Evolutionary conservation across 2,888 invertebrate species (phyloP), one percentile per base, ranked within the genome.

Genomic region (Trachelus troglodyta): DNA sequence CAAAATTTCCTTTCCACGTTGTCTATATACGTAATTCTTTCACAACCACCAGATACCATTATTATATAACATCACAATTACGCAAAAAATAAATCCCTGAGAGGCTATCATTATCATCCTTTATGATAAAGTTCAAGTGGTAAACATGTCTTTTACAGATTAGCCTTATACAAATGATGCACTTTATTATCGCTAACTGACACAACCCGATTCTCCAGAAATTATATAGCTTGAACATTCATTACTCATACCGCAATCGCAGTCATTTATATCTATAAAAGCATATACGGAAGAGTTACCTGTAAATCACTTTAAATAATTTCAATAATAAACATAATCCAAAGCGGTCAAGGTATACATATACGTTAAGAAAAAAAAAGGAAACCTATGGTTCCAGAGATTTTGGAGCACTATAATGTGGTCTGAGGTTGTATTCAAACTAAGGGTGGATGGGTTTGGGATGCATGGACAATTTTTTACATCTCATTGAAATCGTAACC

Each of bases 401-500:
- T 56, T 56, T 56, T 23, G 40, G 23, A 56, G 23, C 40, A 56
- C 40, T 23, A 56, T 56, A 56, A 56, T 56, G 9, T 56, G 9
- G 23, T 9, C 40, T 56, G 6, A 56, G 40, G 40, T 56, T 56
- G 4, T 56, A 56, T 56, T 56, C 40, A 56, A 56, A 56, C 40
- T 23, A 23, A 56, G 40, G 23, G 15, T 23, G 40, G 40, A 56
- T 56, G 23, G 40, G 40, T 56, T 56, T 6, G 23, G 40, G 40
- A 56, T 56, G 40, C 40, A 56, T 56, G 40, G 40, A 56, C 40
- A 56, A 56, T 56, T 56, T 56, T 56, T 56, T 56, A 56, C 40
- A 56, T 77, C 81, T 86, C 87, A 84, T 88, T 88, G 84, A 87
- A 89, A 89, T 88, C 86, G 85, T 86, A 89, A 87, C 88, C 90